These are phyloP conservation scores for Stenolophus ochropezus DNA, from an alignment of 2,888 invertebrate species.

Conservation along the genomic window DNA sequence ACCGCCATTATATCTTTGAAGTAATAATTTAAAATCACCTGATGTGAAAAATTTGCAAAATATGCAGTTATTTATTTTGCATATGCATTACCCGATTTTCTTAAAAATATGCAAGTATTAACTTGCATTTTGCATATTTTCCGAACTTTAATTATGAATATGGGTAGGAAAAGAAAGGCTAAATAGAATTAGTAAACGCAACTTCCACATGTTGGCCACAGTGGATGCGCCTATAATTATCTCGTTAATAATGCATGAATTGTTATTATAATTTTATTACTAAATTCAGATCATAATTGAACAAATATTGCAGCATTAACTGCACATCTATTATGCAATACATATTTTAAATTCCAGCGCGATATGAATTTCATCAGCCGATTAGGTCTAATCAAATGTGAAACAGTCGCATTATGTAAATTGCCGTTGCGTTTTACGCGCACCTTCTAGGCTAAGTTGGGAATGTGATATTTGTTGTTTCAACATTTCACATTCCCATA, in stretches of 20 bases:
- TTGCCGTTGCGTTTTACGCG: neutral
- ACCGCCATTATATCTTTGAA: too few species aligned
- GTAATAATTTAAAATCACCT: too few species aligned
- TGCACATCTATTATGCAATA: neutral
- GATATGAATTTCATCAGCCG: neutral
- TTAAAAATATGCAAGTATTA: too few species aligned
- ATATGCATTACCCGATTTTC: too few species aligned
- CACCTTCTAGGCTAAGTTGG: too few species aligned
- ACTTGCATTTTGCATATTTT: too few species aligned
- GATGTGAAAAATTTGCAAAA: too few species aligned
- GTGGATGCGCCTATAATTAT: neutral
- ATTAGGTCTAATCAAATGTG: neutral
- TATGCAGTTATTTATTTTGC: too few species aligned
- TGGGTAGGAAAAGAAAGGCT: too few species aligned
- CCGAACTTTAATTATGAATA: too few species aligned
- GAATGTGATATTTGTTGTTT: neutral
- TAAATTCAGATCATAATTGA: neutral
- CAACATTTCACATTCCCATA: neutral
- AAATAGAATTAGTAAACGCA: neutral
- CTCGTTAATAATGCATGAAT: slow-evolving; percentile 9
- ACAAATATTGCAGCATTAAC: neutral
- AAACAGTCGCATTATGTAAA: neutral
- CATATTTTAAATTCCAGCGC: neutral
- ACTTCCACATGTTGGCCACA: neutral
- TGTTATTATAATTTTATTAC: neutral